Conservation (phyloP, 35 echinoderm and acorn worm species). For the Heliocidaris tuberculata region DNA sequence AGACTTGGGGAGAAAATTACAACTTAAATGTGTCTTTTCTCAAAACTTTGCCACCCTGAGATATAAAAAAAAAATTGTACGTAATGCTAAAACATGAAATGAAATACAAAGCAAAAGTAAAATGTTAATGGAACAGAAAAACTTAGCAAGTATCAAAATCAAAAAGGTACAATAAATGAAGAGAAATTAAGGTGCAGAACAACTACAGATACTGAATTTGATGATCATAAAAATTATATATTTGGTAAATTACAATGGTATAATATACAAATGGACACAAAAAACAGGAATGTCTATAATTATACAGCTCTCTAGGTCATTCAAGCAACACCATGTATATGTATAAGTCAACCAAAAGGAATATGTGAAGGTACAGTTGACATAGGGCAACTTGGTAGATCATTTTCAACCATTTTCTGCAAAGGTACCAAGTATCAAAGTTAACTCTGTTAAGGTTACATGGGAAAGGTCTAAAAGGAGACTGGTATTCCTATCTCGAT, state of each 20-base stretch:
- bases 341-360: background rate
- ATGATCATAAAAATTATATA: background rate
- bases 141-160: background rate
- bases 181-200: background rate
- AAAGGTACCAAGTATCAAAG: background rate
- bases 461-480: background rate
- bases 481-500: background rate
- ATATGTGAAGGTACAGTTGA: background rate
- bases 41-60: background rate
- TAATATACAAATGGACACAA: constrained; percentile 12
- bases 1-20: background rate
- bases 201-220: background rate
- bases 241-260: background rate
- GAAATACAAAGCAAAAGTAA: background rate
- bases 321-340: background rate
- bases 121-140: background rate
- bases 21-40: background rate
- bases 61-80: background rate
- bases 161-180: background rate
- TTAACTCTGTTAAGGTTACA: background rate
- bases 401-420: background rate
- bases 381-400: background rate
- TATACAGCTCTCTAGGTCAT: background rate
- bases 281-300: background rate
- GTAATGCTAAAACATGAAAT: background rate